These are phyloP conservation scores for Conchocele bisecta DNA, from an alignment of 2,888 invertebrate genomes.

Conservation along the genomic window DNA sequence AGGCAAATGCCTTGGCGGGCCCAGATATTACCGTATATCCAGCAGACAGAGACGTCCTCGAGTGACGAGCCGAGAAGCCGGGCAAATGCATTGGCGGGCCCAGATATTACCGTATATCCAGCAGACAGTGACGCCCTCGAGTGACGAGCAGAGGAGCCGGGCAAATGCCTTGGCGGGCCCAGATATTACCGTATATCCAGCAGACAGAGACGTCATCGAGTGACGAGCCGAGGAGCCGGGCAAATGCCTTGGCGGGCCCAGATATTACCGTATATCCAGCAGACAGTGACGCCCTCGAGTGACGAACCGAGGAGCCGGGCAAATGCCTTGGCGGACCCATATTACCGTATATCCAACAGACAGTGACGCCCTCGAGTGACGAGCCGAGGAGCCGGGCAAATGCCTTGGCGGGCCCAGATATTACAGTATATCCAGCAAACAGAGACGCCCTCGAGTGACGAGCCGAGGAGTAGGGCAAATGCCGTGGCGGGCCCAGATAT, in stretches of 20 bases:
- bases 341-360: constrained; percentile 12
- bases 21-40: too few species aligned
- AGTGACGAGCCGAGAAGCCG: too few species aligned
- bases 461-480: constrained; percentile 8
- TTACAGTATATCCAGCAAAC: constrained; percentile 9
- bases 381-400: constrained; percentile 10
- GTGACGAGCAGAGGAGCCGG: not conserved
- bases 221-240: constrained; percentile 2
- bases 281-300: not conserved
- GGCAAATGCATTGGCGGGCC: too few species aligned
- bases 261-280: constrained; percentile 12
- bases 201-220: not conserved
- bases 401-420: too few species aligned
- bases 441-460: not conserved
- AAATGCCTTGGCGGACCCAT: too few species aligned
- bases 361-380: not conserved
- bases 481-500: too few species aligned
- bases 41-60: too few species aligned
- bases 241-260: too few species aligned
- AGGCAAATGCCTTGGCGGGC: too few species aligned
- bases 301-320: constrained; percentile 5
- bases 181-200: constrained; percentile 13
- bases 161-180: too few species aligned
- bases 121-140: not conserved
- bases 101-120: constrained; percentile 15